Conservation (phyloP, 1,140 invertebrate genomes). For the Euschistus heros region DNA sequence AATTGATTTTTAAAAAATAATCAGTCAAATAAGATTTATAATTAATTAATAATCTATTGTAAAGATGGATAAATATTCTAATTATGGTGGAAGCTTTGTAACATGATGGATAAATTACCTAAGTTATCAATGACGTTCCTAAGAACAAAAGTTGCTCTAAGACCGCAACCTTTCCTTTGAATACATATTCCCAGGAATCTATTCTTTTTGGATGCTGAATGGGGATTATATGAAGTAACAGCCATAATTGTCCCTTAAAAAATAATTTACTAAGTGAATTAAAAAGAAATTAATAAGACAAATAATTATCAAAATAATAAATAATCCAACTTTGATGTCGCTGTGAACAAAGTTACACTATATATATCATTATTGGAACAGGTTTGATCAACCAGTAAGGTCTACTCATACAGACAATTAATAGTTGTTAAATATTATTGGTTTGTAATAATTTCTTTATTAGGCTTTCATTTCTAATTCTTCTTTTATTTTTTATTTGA, state of each 20-base stretch:
- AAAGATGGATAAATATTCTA: background rate
- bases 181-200: constrained; percentile 97
- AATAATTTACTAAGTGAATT: constrained; percentile 6
- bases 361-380: no score
- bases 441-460: no score
- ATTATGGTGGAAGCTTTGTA: no score
- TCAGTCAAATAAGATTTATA: background rate
- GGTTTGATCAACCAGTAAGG: no score
- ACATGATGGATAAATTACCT: constrained; percentile 40
- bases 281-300: no score
- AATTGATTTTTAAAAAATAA: background rate
- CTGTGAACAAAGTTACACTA: no score
- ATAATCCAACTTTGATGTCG: no score
- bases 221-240: constrained; percentile 79
- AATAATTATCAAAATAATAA: no score
- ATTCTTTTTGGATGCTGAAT: constrained; percentile 73
- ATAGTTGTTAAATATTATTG: no score
- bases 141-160: constrained; percentile 72
- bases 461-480: no score
- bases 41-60: background rate
- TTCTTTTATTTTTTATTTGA: no score
- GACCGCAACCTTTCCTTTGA: constrained; percentile 61
- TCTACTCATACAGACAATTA: no score
- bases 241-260: constrained; percentile 74
- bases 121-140: constrained; percentile 87